phyloP scores from a whole-genome alignment of 2,113 vertebrate genomes.

The Narcine bancroftii region DNA sequence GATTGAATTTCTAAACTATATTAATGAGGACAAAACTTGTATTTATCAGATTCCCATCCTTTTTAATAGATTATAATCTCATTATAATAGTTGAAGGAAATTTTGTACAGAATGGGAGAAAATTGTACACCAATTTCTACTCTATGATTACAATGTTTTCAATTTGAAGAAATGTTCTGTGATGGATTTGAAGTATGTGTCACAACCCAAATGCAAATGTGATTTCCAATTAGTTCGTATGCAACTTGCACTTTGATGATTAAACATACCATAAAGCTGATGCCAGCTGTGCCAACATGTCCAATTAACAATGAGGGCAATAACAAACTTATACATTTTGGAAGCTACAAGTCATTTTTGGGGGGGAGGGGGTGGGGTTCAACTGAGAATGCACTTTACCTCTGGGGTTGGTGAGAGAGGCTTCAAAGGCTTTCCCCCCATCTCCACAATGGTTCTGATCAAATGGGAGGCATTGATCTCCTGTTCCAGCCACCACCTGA shows the following conservation, averaged over 20 bases:
- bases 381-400: conserved; percentile 57
- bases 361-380: too few relatives aligned
- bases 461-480: conserved; percentile 92
- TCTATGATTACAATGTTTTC: not conserved
- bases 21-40: not conserved
- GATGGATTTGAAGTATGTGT: not conserved
- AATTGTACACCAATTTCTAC: not conserved
- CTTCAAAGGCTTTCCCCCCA: conserved; percentile 78
- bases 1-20: not conserved
- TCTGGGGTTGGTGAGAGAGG: conserved; percentile 88
- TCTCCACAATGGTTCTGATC: conserved; percentile 96
- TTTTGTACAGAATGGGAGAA: not conserved
- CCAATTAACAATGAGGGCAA: not conserved
- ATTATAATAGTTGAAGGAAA: not conserved
- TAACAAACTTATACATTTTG: not conserved
- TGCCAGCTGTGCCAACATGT: not conserved
- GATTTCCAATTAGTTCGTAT: not conserved
- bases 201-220: not conserved
- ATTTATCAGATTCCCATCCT: not conserved
- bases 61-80: not conserved
- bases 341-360: not conserved
- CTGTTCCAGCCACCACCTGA: conserved; percentile 90
- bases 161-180: not conserved
- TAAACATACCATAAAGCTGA: not conserved
- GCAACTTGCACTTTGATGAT: not conserved